Base-by-base conservation (phyloP, 30 jellyfish, hydroid and myxozoan genomes). In the Aurelia aurita complex sp. Pacific region DNA sequence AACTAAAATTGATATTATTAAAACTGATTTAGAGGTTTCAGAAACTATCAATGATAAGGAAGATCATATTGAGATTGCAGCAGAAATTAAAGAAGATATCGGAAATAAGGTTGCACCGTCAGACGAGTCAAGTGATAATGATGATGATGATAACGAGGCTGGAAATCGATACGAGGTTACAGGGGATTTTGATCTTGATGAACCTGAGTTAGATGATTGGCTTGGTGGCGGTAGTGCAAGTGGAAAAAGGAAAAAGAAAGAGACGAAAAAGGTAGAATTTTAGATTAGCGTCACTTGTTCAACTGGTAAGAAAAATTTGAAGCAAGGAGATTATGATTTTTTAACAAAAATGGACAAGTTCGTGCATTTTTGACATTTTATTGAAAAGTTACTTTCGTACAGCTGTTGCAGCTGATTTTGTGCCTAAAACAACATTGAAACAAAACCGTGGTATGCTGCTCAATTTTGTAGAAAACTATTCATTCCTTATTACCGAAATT, bases 111-210 rank as follows among this genome's bases (percentile, higher is more conserved):
- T 36, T 40, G 76, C 19, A 11, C 87, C 69, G 43, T 62, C 36
- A 36, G 81, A 73, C 18, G 90, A 89, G 57, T 74, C 86, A 51
- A 89, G 97, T 67, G 92, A 77, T 23, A 77, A 85, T 51, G 85
- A 77, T 23, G 83, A 85, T 51, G 85, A 52, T 50, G 97, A 77
- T 23, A 75, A 74, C 53, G 85, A 52, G 38, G 69, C 81, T 16
- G 67, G 50, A 32, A 16, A 35, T 33, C 71, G 64, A 79, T 80
- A 82, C 79, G 82, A 79, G 60, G 87, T 84, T 40, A 67, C 93
- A 12, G 87, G 83, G 57, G 93, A 73, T 84, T 83, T 83, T 61
- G 92, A 83, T 43, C 23, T 84, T 18, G 93, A 84, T 62, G 93
- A 74, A 6, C 77, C 80, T 11, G 54, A 71, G 18, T 33, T 64